phyloP scores from a whole-genome alignment of 2,113 vertebrate species.

The Shinisaurus crocodilurus region DNA sequence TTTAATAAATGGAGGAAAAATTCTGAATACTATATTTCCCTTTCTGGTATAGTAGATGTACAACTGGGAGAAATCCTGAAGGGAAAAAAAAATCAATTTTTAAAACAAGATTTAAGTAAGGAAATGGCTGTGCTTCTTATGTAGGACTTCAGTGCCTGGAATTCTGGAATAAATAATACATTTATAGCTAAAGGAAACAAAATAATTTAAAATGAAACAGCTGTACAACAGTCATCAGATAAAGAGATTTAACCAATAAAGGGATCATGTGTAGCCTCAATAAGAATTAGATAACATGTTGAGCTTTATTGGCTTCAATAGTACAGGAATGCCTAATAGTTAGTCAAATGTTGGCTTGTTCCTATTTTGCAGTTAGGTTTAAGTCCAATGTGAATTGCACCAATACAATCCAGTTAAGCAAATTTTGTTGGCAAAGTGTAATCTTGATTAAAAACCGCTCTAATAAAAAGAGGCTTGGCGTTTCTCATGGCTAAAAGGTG shows the following conservation, averaged over 20 bases:
- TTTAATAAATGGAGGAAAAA: slow-evolving; percentile 39
- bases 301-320: slow-evolving; percentile 17
- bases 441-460: slow-evolving; percentile 38
- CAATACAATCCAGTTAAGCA: slow-evolving; percentile 22
- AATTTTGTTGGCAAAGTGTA: slow-evolving; percentile 49
- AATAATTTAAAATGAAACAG: slow-evolving; percentile 3
- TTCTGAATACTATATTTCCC: slow-evolving; percentile 38
- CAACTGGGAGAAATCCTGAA: slow-evolving; percentile 44
- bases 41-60: slow-evolving; percentile 59
- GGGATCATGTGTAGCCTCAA: not conserved
- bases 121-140: slow-evolving; percentile 56
- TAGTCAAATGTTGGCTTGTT: not conserved
- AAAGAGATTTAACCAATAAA: slow-evolving; percentile 51
- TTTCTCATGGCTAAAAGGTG: slow-evolving; percentile 42
- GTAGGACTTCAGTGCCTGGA: slow-evolving; percentile 46
- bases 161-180: slow-evolving; percentile 8
- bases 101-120: slow-evolving; percentile 50
- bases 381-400: not conserved
- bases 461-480: slow-evolving; percentile 47
- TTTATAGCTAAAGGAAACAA: slow-evolving; percentile 9
- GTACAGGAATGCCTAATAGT: accelerated
- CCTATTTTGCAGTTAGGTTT: not conserved
- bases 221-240: slow-evolving; percentile 41
- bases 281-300: not conserved
- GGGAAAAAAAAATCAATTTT: slow-evolving; percentile 34